Evolutionary conservation across 2,797 vertebrate genomes (phyloP), one percentile per base, ranked within the genome.

Genomic region (Salarias fasciatus): DNA sequence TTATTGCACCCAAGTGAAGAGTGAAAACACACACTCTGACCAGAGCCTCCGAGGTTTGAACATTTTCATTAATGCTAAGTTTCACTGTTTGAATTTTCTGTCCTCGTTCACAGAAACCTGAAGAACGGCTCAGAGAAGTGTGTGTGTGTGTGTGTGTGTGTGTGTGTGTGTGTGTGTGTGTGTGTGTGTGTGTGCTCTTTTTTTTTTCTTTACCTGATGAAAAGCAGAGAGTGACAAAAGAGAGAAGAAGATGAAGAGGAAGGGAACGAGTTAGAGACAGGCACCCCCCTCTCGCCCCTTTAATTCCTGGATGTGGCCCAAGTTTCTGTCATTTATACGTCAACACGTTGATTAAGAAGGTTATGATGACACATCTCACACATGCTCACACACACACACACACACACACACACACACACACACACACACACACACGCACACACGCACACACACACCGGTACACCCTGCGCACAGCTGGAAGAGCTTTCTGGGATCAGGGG

Each of bases 401-500:
- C 54, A 58, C 43, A 58, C 75, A 41, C 54, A 61, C 66, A 9
- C 82, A 71, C 72, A 41, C 54, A 58, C 43, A 58, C 75, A 41
- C 54, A 61, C 66, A 9, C 82, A 71, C 72, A 41, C 54, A 58
- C 43, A 58, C 75, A 41, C 54, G 61, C 66, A 9, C 82, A 71
- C 72, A 41, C 54, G 58, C 43, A 58, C 75, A 41, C 54, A 61
- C 60, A 61, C 67, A 51, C 49, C 2, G 36, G 60, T 51, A 44
- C 63, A 74, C 48, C 13, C 69, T 35, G 61, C 70, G 68, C 83
- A 82, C 88, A 91, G 89, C 89, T 90, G 88, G 87, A 89, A 88
- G 78, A 86, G 86, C 82, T 89, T 88, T 88, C 11, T 3, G 63
- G 79, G 83, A 85, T 84, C 72, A 77, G 81, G 65, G 78, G 77